phyloP scores from a whole-genome alignment of 2,888 invertebrate genomes.

The Monoplex corrugatus region DNA sequence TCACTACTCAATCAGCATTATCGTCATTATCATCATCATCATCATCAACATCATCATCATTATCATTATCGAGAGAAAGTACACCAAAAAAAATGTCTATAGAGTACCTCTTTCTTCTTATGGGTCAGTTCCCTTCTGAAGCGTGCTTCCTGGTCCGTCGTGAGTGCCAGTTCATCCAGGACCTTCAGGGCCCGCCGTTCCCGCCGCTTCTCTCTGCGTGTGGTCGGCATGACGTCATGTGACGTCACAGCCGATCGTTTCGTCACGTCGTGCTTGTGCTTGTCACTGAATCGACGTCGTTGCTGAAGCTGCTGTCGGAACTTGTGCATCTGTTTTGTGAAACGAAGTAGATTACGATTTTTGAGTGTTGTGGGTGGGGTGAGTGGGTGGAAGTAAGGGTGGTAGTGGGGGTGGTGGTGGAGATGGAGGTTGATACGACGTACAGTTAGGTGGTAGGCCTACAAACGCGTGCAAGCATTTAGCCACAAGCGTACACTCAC shows the following conservation, averaged over 20 bases:
- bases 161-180: conserved; percentile 69
- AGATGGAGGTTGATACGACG: no score
- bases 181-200: conserved; percentile 58
- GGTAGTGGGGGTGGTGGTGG: not conserved
- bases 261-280: not conserved
- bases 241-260: not conserved
- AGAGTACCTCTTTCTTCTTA: conserved; percentile 22
- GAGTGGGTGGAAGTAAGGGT: not conserved
- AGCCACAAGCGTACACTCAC: no score
- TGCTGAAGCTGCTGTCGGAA: conserved; percentile 68
- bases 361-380: not conserved
- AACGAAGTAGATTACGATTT: not conserved
- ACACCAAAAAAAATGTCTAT: not conserved
- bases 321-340: conserved; percentile 64
- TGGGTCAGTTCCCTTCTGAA: conserved; percentile 45
- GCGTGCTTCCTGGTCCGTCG: conserved; percentile 28
- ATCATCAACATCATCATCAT: no score
- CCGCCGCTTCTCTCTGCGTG: not conserved
- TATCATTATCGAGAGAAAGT: no score
- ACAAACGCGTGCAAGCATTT: no score
- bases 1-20: no score
- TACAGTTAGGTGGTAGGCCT: no score
- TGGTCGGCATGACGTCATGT: not conserved
- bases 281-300: no score
- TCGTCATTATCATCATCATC: no score